phyloP scores from a whole-genome alignment of 2,888 invertebrate species.

The Stenichneumon culpator region DNA sequence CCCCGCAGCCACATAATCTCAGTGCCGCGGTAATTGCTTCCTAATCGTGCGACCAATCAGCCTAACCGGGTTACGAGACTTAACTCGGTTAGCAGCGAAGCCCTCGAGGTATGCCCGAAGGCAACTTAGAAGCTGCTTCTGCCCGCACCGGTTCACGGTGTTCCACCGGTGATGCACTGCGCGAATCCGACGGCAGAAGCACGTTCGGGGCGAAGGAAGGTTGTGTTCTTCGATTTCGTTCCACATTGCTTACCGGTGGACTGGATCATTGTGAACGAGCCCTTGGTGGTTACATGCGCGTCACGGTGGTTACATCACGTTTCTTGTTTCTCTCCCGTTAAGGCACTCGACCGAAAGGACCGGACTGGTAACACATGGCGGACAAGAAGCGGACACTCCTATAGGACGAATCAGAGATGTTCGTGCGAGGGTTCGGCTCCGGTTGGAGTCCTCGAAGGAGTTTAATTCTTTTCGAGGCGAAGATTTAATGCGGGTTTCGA shows the following conservation, averaged over 20 bases:
- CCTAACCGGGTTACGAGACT: slow-evolving; percentile 72
- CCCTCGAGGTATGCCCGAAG: slow-evolving; percentile 43
- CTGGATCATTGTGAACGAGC: slow-evolving; percentile 54
- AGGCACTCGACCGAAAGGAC: background rate
- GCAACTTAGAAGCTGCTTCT: slow-evolving; percentile 36
- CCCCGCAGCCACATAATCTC: slow-evolving; percentile 75
- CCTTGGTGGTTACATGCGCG: slow-evolving; percentile 54
- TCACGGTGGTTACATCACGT: slow-evolving; percentile 67
- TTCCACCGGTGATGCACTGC: slow-evolving; percentile 57
- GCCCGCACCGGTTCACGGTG: slow-evolving; percentile 49
- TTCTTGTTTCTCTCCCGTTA: slow-evolving; percentile 66
- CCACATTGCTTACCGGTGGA: background rate
- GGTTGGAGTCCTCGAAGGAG: slow-evolving; percentile 30
- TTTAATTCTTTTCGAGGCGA: slow-evolving; percentile 52
- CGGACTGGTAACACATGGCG: slow-evolving; percentile 27
- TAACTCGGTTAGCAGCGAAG: slow-evolving; percentile 61
- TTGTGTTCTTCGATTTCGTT: slow-evolving; percentile 25
- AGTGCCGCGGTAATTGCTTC: slow-evolving; percentile 76
- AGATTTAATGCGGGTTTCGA: slow-evolving; percentile 54
- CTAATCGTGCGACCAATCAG: slow-evolving; percentile 78
- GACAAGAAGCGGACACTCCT: slow-evolving; percentile 21
- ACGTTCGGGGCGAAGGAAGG: slow-evolving; percentile 29
- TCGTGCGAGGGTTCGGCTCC: background rate
- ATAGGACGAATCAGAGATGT: slow-evolving; percentile 10
- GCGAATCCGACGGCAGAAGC: slow-evolving; percentile 35